These are phyloP conservation scores for Prorops nasuta DNA, from an alignment of 1,140 invertebrate species.

Conservation along the genomic window DNA sequence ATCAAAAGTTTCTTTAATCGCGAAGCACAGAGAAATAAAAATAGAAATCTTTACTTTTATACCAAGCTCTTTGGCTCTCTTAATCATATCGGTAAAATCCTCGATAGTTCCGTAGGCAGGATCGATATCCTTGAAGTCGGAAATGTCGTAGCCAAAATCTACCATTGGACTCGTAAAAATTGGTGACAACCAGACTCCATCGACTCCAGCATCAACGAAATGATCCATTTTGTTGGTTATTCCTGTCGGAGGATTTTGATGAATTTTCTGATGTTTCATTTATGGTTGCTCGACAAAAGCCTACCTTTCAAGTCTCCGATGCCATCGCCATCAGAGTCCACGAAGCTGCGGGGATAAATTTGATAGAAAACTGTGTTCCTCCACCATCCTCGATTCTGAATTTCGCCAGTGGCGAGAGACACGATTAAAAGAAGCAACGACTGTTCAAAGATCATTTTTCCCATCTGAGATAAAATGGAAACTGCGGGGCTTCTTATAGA, in stretches of 20 bases:
- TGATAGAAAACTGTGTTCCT: slow-evolving; percentile 73
- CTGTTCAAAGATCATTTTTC: no score
- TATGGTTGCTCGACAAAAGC: no score
- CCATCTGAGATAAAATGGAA: no score
- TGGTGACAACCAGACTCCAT: slow-evolving; percentile 61
- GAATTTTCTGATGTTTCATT: no score
- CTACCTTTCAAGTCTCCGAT: slow-evolving; percentile 72
- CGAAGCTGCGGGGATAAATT: slow-evolving; percentile 75
- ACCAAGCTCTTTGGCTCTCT: slow-evolving; percentile 46
- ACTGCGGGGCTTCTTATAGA: no score
- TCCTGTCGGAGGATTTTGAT: slow-evolving; percentile 13
- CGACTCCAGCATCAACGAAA: slow-evolving; percentile 46
- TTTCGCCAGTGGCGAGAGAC: slow-evolving; percentile 23
- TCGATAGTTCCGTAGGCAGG: slow-evolving; percentile 61
- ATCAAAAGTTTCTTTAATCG: no score
- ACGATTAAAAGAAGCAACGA: no score
- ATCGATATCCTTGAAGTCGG: slow-evolving; percentile 61
- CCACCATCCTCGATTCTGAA: slow-evolving; percentile 66
- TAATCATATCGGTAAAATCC: slow-evolving; percentile 60
- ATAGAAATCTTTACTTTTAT: no score
- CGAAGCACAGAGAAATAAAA: no score
- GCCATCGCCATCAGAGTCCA: slow-evolving; percentile 71
- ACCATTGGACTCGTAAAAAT: slow-evolving; percentile 63
- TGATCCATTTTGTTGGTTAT: slow-evolving; percentile 44
- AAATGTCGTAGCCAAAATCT: slow-evolving; percentile 63